These are phyloP conservation scores for Pocillopora grandis DNA, from an alignment of 92 coral and sea anemone species.

Conservation along the genomic window DNA sequence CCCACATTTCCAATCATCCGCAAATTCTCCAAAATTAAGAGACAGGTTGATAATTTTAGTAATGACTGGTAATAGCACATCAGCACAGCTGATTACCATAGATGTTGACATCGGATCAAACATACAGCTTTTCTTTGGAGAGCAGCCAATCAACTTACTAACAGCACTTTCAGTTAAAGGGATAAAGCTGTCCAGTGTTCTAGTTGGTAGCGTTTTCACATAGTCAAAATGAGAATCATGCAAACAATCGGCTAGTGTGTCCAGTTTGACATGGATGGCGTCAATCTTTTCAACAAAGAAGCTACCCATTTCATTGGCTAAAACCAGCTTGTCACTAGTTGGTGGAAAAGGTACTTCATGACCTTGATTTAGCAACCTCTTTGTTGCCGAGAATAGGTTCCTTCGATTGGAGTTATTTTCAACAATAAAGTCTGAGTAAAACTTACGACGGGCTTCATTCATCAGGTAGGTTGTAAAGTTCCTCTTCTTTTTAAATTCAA, in stretches of 20 bases:
- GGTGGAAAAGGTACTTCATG: conserved; percentile 9
- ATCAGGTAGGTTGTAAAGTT: conserved; percentile 11
- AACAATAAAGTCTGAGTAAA: background rate
- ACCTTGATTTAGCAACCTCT: conserved; percentile 10
- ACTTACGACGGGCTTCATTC: conserved; percentile 1
- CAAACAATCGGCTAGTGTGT: too few relatives aligned
- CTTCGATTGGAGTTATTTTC: conserved; percentile 16
- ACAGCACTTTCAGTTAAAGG: background rate
- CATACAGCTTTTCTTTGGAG: too few relatives aligned
- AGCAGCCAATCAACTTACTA: too few relatives aligned
- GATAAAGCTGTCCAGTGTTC: conserved; percentile 3
- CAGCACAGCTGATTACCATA: too few relatives aligned
- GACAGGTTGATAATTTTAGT: too few relatives aligned
- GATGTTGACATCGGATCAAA: too few relatives aligned
- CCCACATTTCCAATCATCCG: too few relatives aligned
- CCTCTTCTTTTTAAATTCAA: conserved; percentile 17
- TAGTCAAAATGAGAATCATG: background rate
- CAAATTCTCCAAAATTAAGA: too few relatives aligned
- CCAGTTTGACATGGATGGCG: too few relatives aligned
- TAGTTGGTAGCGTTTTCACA: conserved; percentile 5
- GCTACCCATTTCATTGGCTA: conserved; percentile 27
- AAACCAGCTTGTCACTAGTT: background rate
- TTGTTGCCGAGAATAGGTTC: conserved; percentile 7
- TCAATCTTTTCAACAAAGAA: conserved; percentile 27
- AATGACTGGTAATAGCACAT: too few relatives aligned